Conservation (phyloP, 2,797 vertebrate species). For the Parauchenoglanis ngamensis region DNA sequence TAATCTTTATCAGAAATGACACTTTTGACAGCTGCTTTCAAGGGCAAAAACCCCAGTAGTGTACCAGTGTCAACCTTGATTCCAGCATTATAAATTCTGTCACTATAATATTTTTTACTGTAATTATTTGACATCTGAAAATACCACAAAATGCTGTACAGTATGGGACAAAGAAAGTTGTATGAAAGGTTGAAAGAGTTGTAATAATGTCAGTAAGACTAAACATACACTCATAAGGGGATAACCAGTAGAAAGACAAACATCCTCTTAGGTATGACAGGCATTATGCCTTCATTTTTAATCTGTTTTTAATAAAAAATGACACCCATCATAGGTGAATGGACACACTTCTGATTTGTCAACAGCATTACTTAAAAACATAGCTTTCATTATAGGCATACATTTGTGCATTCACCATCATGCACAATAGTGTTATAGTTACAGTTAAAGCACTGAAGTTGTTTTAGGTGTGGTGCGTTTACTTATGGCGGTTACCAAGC, state of each 20-base stretch:
- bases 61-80: not conserved
- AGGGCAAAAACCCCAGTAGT: not conserved
- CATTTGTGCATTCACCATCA: not conserved
- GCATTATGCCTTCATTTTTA: not conserved
- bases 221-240: not conserved
- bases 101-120: not conserved
- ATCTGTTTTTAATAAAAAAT: not conserved
- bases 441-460: conserved; percentile 25
- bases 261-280: not conserved
- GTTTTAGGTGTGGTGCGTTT: conserved; percentile 47
- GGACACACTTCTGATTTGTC: not conserved
- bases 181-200: not conserved
- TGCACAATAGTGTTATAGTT: not conserved
- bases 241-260: not conserved
- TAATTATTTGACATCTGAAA: not conserved
- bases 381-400: not conserved
- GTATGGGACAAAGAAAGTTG: not conserved
- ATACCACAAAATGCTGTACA: not conserved
- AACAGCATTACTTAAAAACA: not conserved
- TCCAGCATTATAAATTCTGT: not conserved
- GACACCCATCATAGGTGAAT: not conserved
- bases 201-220: not conserved
- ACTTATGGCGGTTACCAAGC: conserved; percentile 26
- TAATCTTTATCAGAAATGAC: not conserved
- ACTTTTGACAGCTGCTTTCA: not conserved